Evolutionary conservation across 2,113 vertebrate species (phyloP), one percentile per base, ranked within the genome.

Genomic region (Dissostichus mawsoni): DNA sequence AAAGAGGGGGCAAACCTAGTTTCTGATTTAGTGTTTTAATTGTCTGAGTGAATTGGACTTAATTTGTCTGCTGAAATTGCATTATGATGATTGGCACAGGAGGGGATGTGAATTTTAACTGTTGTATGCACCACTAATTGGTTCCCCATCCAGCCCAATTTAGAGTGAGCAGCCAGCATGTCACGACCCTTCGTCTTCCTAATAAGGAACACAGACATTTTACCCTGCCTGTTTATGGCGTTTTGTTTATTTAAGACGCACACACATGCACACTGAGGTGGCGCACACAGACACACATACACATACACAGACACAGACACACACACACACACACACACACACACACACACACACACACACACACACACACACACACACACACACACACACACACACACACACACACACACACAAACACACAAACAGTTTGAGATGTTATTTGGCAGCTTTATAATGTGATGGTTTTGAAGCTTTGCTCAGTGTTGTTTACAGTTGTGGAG

Each of bases 51-150:
- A 93, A 92, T 93, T 88, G 82, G 82, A 63, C 89, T 90, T 93
- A 83, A 93, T 93, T 89, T 91, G 87, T 92, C 80, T 85, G 72
- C 71, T 73, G 82, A 84, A 91, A 94, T 90, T 69, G 52, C 72
- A 66, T 94, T 87, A 93, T 87, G 87, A 90, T 94, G 94, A 95
- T 93, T 94, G 94, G 90, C 93, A 94, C 90, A 81, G 88, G 61
- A 77, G 90, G 81, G 64, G 84, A 87, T 69, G 78, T 84, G 74
- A 57, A 86, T 85, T 86, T 83, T 68, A 87, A 87, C 74, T 74
- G 87, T 69, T 78, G 23, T 52, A 52, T 3, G 36, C 83, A 17
- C 18, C 77, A 56, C 88, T 93, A 92, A 93, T 92, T 92, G 85
- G 87, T 74, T 81, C 64, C 84, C 89, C 69, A 87, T 81, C 25